Evolutionary conservation across 2,113 vertebrate genomes (phyloP).

Genomic region (cat (Felis catus)): F.catus_Fca126_mat1.0 CM031420.1:122475001-122475500

Average conservation of each 20-base stretch:
- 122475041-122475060: not conserved
- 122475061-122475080: not conserved
- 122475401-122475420: not conserved
- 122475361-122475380: not conserved
- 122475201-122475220: not conserved
- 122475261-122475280: not conserved
- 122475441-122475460: not conserved
- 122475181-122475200: not conserved
- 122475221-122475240: not conserved
- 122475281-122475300: not conserved
- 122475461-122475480: not conserved
- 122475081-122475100: not conserved
- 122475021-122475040: not conserved
- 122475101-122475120: not conserved
- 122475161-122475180: not conserved
- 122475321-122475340: not conserved
- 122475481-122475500: not conserved
- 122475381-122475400: not conserved
- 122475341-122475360: not conserved
- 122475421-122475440: not conserved
- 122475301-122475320: not conserved
- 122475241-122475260: conserved; percentile 11
- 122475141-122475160: not conserved
- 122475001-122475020: not conserved
- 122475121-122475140: not conserved